phyloP scores from a whole-genome alignment of 2,113 vertebrate species.

The Oryzias javanicus region DNA sequence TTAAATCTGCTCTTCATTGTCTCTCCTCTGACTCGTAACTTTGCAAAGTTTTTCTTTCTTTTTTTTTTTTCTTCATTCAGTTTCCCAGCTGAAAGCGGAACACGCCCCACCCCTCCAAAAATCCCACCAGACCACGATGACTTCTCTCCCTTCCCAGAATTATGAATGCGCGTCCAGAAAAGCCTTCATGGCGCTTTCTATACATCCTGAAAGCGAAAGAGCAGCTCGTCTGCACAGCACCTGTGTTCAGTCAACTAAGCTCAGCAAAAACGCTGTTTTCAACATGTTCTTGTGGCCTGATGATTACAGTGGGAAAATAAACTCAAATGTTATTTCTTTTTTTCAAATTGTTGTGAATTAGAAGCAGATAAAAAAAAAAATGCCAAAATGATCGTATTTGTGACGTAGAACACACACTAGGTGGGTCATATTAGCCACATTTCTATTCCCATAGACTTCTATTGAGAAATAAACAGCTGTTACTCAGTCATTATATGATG shows the following conservation, averaged over 20 bases:
- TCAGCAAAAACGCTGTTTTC: no score
- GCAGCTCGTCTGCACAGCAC: not conserved
- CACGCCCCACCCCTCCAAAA: constrained; percentile 78
- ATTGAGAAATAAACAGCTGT: no score
- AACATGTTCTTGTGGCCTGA: no score
- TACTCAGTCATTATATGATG: no score
- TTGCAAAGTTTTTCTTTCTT: constrained; percentile 71
- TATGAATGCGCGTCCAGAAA: constrained; percentile 44
- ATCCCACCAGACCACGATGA: constrained; percentile 62
- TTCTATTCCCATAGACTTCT: no score
- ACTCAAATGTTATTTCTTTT: no score
- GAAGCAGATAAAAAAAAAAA: no score
- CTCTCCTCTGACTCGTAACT: constrained; percentile 54
- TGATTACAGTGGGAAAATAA: no score
- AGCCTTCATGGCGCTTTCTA: constrained; percentile 15
- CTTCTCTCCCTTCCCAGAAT: constrained; percentile 55
- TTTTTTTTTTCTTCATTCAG: not conserved
- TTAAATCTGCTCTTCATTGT: constrained; percentile 44
- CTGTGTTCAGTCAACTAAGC: not conserved
- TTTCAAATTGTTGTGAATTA: no score
- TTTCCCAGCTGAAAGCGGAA: constrained; percentile 65
- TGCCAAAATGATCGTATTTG: no score
- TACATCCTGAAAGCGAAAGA: not conserved
- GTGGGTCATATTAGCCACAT: no score
- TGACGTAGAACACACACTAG: no score